Evolutionary conservation across 2,888 invertebrate species (phyloP), one percentile per base, ranked within the genome.

Genomic region (Cremastinae sp.): DNA sequence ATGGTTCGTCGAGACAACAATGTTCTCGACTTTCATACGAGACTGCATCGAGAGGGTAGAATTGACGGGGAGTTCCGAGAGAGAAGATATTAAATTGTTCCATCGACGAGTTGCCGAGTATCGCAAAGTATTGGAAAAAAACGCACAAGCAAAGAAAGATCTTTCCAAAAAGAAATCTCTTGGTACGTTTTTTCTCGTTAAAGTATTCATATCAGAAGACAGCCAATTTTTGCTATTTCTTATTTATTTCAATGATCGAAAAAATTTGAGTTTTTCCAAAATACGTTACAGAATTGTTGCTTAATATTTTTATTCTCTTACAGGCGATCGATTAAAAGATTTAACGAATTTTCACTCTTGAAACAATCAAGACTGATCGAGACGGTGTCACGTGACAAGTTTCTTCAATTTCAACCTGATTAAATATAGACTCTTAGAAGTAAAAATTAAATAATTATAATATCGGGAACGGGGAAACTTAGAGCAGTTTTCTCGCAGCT

Each of bases 1-100:
- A 80, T 96, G 96, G 96, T 96, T 97, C 90, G 93, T 94, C 0
- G 96, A 96, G 86, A 96, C 96, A 0, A 94, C 96, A 0, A 96
- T 96, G 95, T 96, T 96, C 88, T 93, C 94, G 77, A 92, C 94
- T 59, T 96, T 95, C 88, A 91, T 94, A 64, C 92, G 93, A 80
- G 91, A 92, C 74, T 84, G 75, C 64, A 80, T 82, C 76, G 77
- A 64, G 12, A 73, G 74, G 35, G 51, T 78, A 41, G 80, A 81
- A 74, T 77, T 87, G 16, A 65, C 89, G 35, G 81, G 83, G 28
- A 68, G 76, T 47, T 80, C 79, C 51, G 77, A 82, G 9, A 61
- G 69, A 18, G 77, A 79, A 56, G 66, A 80, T 51, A 69, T 80
- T 53, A 81, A 82, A 68, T 75, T 82, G 35, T 82, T 82, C 56